Base-by-base conservation (phyloP, 2,888 invertebrate species). In the Ectemnius continuus region DNA sequence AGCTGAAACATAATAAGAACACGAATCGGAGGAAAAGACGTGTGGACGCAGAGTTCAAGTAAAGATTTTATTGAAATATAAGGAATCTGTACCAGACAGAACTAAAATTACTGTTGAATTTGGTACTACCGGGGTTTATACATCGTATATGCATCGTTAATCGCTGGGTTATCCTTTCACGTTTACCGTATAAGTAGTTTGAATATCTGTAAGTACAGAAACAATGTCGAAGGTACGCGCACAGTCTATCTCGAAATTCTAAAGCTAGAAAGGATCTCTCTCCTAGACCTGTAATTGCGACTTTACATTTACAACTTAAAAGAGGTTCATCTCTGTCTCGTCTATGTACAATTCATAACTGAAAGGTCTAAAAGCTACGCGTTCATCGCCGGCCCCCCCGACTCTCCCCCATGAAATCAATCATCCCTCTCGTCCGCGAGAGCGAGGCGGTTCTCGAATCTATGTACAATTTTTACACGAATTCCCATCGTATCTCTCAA, bases 41-140 rank as follows among this genome's bases (percentile, higher is more conserved):
- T 36, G 56, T 72, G 36, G 36, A 36, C 16, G 63, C 67, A 56
- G 78, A 61, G n/a, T 89, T 89, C 82, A 88, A 88, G 87, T 90
- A 89, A 89, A 87, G 88, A 88, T 90, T 91, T 91, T 91, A 91
- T 91, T 91, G 89, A 91, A 91, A 90, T 90, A 90, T 90, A 91
- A 90, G 91, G 90, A 90, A 90, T 90, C 91, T 91, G 91, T 91
- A 90, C 91, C 91, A 91, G 91, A 91, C 91, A 91, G 91, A 91
- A 91, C 91, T 90, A 91, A 91, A 91, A 90, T 91, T 90, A 90
- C 88, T 88, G 88, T 87, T 90, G 89, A 88, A 90, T 91, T 91
- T 91, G 90, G 90, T 90, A 88, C 91, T 91, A 91, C 88, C 87
- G 90, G 91, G 90, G 89, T 90, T 91, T 89, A 88, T 86, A 86